These are phyloP conservation scores for Charaxes varanes DNA, from an alignment of 1,140 invertebrate species.

Conservation along the genomic window DNA sequence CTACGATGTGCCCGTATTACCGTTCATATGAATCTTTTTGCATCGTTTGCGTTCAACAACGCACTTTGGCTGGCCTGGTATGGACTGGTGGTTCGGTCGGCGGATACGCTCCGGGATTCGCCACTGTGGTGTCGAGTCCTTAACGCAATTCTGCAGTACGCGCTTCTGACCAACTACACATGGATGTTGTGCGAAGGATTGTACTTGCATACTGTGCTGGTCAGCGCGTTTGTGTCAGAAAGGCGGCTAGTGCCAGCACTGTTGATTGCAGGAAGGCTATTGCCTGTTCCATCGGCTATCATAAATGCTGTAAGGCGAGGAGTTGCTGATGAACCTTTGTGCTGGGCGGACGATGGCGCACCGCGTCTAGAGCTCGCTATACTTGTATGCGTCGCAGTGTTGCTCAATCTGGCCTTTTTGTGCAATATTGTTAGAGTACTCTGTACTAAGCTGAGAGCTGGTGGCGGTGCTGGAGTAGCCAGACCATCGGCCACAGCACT, in stretches of 20 bases:
- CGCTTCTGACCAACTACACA: constrained; percentile 93
- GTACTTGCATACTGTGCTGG: constrained; percentile 94
- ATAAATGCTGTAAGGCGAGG: constrained; percentile 79
- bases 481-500: constrained; percentile 81
- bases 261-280: constrained; percentile 89
- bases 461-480: constrained; percentile 69
- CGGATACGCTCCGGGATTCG: constrained; percentile 61
- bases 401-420: constrained; percentile 92
- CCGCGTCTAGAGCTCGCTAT: constrained; percentile 84
- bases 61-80: constrained; percentile 80
- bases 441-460: constrained; percentile 87
- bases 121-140: constrained; percentile 88
- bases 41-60: constrained; percentile 90
- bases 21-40: constrained; percentile 95
- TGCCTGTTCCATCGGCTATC: constrained; percentile 81
- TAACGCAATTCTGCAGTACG: constrained; percentile 91
- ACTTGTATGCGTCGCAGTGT: constrained; percentile 86
- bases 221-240: constrained; percentile 92
- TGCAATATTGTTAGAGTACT: constrained; percentile 95
- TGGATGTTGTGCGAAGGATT: constrained; percentile 97
- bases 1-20: constrained; percentile 89
- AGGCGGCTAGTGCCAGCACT: constrained; percentile 88
- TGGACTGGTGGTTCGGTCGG: constrained; percentile 72
- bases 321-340: constrained; percentile 54
- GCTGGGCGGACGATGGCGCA: constrained; percentile 87